phyloP scores from a whole-genome alignment of 2,888 invertebrate genomes.

The Dicycla oo region DNA sequence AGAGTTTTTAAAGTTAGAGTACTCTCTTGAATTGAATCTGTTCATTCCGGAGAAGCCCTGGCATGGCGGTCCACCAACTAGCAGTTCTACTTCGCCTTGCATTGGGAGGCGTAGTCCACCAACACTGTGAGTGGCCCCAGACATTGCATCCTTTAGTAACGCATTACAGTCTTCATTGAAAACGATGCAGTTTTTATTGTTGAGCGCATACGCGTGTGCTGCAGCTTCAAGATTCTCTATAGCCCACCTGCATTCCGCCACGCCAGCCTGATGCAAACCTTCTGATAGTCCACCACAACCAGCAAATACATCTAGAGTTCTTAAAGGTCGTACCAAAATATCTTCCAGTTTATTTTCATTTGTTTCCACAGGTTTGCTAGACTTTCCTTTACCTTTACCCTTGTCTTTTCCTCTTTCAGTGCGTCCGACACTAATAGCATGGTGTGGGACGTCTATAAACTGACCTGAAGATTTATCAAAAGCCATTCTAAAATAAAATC shows the following conservation, averaged over 20 bases:
- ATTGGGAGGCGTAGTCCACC: conserved; percentile 91
- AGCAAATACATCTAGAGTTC: conserved; percentile 95
- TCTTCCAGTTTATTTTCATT: conserved; percentile 73
- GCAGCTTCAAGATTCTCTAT: conserved; percentile 95
- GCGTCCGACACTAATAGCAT: conserved; percentile 90
- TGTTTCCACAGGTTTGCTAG: conserved; percentile 78
- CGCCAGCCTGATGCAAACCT: conserved; percentile 92
- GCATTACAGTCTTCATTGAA: conserved; percentile 96
- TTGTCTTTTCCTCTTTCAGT: conserved; percentile 92
- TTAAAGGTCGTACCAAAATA: conserved; percentile 87
- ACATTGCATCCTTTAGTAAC: conserved; percentile 92
- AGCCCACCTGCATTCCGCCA: conserved; percentile 94
- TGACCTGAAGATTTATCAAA: conserved; percentile 90
- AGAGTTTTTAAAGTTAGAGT: conserved; percentile 96
- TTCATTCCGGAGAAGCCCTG: conserved; percentile 98
- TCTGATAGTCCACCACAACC: conserved; percentile 96
- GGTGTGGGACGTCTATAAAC: conserved; percentile 91
- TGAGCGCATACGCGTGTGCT: conserved; percentile 94
- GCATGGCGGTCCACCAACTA: conserved; percentile 97
- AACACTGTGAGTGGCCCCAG: conserved; percentile 88
- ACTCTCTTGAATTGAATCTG: conserved; percentile 95
- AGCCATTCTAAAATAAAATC: conserved; percentile 94
- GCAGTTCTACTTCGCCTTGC: conserved; percentile 95
- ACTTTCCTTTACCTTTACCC: conserved; percentile 92
- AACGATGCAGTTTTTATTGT: conserved; percentile 93